Percentiles rank a stretch among this genome's conserved stretches.
Conservation (phyloP, 2,888 invertebrate genomes). For the Branchinecta sandiegonensis region DNA sequence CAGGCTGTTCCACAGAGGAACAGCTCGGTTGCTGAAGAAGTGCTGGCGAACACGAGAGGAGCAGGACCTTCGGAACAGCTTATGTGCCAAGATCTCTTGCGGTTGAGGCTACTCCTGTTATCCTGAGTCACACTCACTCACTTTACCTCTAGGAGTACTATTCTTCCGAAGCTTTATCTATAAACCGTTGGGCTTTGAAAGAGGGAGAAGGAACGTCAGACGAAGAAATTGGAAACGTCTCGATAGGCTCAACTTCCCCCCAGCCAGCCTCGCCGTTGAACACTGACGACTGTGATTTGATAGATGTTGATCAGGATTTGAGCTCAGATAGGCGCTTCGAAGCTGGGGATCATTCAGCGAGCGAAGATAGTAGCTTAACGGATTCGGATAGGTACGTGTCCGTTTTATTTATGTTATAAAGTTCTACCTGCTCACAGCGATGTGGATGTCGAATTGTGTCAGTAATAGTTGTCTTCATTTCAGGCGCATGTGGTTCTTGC, state of each 20-base stretch:
- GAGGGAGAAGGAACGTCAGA: constrained; percentile 8
- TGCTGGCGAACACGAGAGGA: no score
- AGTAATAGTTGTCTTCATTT: no score
- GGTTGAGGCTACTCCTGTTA: no score
- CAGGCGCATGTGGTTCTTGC: no score
- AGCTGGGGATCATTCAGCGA: constrained; percentile 35
- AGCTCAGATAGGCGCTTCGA: constrained; percentile 2
- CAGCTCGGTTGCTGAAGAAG: no score
- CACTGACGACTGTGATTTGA: neutral
- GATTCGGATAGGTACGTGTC: constrained; percentile 46
- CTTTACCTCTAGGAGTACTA: neutral
- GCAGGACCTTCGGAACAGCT: no score
- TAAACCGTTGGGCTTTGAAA: neutral
- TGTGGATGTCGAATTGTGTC: no score
- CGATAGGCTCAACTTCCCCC: constrained; percentile 7
- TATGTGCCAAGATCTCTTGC: no score
- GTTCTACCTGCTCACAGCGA: no score
- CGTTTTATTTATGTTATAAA: no score
- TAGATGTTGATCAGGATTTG: neutral
- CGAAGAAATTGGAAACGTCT: neutral
- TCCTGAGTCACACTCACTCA: no score
- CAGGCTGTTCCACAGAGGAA: no score
- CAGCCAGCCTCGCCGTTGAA: constrained; percentile 5
- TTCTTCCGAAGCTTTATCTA: neutral
- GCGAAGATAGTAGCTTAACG: constrained; percentile 59